These are phyloP conservation scores for Drosophila dunni DNA, from an alignment of 1,140 invertebrate species.

Conservation along the genomic window DNA sequence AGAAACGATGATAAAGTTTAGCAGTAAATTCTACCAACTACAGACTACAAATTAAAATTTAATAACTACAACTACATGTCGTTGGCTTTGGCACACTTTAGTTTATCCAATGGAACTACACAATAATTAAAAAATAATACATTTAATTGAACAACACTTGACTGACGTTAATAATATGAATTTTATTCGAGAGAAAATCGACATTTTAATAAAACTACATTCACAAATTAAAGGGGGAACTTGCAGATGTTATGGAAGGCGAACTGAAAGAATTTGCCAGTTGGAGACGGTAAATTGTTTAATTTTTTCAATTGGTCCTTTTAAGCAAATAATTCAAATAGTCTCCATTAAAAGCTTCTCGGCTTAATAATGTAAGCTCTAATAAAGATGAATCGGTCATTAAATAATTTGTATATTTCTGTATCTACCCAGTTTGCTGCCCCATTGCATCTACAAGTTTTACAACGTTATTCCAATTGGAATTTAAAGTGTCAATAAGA, in stretches of 20 bases:
- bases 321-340: too few relatives aligned
- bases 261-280: neutral
- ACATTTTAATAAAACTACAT: slow-evolving; percentile 19
- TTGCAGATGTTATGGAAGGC: slow-evolving; percentile 31
- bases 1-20: slow-evolving; percentile 11
- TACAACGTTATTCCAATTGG: slow-evolving; percentile 58
- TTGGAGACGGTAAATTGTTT: neutral
- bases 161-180: slow-evolving; percentile 16
- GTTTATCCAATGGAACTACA: neutral
- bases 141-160: slow-evolving; percentile 14
- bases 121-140: neutral
- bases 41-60: slow-evolving; percentile 14
- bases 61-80: slow-evolving; percentile 7
- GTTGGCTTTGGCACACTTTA: slow-evolving; percentile 38
- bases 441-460: slow-evolving; percentile 45
- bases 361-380: too few relatives aligned
- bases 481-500: slow-evolving; percentile 34
- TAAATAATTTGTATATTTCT: neutral
- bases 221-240: slow-evolving; percentile 18
- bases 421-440: neutral
- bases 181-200: slow-evolving; percentile 39
- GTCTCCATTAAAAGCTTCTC: too few relatives aligned
- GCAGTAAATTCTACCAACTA: slow-evolving; percentile 26
- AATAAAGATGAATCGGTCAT: too few relatives aligned
- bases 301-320: too few relatives aligned